Evolutionary conservation across 2,797 vertebrate genomes (phyloP), one percentile per base, ranked within the genome.

Genomic region (Rhincodon typus): DNA sequence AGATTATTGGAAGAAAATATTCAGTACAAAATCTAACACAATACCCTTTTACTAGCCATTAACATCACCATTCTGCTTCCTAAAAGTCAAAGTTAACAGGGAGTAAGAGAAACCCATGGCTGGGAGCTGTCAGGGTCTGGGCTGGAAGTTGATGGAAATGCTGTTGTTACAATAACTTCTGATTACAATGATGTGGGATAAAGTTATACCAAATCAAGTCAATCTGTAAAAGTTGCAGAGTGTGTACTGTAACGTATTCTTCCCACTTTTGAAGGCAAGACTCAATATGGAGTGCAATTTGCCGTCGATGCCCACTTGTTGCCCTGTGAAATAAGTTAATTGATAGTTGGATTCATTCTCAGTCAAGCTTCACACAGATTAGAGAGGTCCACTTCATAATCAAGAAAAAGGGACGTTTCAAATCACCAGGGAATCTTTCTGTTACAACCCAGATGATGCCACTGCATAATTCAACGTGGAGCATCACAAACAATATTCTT

Each of bases 1-100:
- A 97, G 96, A 34, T 95, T 30, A 95, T n/a, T 72, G 34, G 69
- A 94, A 94, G 30, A 53, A 74, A 94, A 94, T 19, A 72, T n/a
- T 94, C 94, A 95, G 46, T 34, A 53, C 12, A 19, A 77, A 34
- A 53, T 30, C 42, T 13, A 95, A 77, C 21, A 1, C 70, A 34
- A 72, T 21, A 94, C 12, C 87, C 12, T 50, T 34, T 88, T 34
- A 88, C 86, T 53, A 3, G 27, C 27, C 50, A 50, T 38, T 42
- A 38, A 69, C 66, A 42, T 10, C n/a, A 42, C n/a, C 34, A 17
- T 67, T 62, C 88, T n/a, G 57, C 19, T 93, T 93, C 62, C 66
- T 25, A 66, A 62, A 62, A 21, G 38, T 69, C 7, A 38, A 21
- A 66, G 23, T 69, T 13, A 69, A 25, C 90, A 69, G n/a, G 27